Base-by-base conservation (phyloP, 2,888 invertebrate genomes). In the Molorchus minor region DNA sequence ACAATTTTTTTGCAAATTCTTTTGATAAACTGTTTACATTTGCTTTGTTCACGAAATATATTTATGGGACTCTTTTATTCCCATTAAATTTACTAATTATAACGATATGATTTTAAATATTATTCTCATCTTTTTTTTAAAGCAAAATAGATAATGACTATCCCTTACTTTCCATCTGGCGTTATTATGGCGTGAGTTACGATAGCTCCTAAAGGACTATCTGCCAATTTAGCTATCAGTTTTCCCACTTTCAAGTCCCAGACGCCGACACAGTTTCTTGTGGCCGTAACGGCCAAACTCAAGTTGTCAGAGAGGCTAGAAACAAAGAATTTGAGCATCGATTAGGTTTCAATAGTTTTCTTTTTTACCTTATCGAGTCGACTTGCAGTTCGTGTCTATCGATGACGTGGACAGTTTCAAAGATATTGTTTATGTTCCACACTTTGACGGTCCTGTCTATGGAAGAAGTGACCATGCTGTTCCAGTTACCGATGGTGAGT, bases 371-470 rank as follows among this genome's bases (percentile, higher is more conserved):
- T 44, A 98, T 92, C 16, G 91, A 88, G 79, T 98, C 98, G 58
- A 98, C 94, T 70, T 96, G 95, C 59, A 97, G 83, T 76, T 98
- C 98, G 77, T 98, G 96, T 5, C 97, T 84, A 75, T 97, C 95
- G 65, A 98, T 96, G 35, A 94, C 93, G 76, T 96, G 96, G 0
- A 97, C 96, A 80, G 97, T 96, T 77, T 98, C 98, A 75, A 97
- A 96, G 67, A 98, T 98, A 79, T 98, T 98, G 79, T 98, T 96
- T 56, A 99, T 96, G 79, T 98, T 98, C 98, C 98, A 98, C 2
- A 98, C 96, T 84, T 98, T 98, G 4, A 98, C 97, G 0, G 96
- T 96, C 60, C 98, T 87, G 80, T 99, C 98, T 45, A 98, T 96
- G 0, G 98, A 98, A 0, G 98, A 96, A 0, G 98, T 98, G 44